A percentile compares a stretch with the other conserved stretches of the same genome.
These are phyloP conservation scores for Epinotia nisella DNA, from an alignment of 2,888 invertebrate species.

Conservation along the genomic window DNA sequence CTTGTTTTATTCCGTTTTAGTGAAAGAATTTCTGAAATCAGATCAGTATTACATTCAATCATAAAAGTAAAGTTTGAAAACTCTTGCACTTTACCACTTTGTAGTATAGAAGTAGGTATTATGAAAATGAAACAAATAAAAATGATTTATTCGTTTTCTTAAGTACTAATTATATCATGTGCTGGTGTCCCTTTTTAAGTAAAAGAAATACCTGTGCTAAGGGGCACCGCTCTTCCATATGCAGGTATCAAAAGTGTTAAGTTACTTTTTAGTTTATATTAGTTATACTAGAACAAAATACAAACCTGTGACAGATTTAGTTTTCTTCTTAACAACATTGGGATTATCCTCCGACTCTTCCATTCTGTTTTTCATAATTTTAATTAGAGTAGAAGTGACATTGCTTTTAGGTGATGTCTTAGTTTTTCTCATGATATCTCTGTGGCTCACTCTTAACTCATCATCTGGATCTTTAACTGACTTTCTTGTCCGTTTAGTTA, in stretches of 20 bases:
- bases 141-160: too few species aligned
- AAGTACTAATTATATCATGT: too few species aligned
- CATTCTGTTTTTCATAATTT: conserved; percentile 80
- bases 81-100: neutral
- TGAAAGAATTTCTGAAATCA: neutral
- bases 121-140: too few species aligned
- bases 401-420: conserved; percentile 64
- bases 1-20: too few species aligned
- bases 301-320: conserved; percentile 68
- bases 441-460: conserved; percentile 71
- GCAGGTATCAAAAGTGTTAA: too few species aligned
- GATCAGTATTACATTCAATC: neutral
- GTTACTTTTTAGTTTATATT: too few species aligned
- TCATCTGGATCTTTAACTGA: conserved; percentile 57
- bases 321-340: conserved; percentile 61
- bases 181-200: too few species aligned
- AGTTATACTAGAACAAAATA: neutral
- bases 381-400: conserved; percentile 80
- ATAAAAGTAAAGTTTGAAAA: neutral
- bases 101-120: too few species aligned
- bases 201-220: too few species aligned
- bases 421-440: conserved; percentile 62
- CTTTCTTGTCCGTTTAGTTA: conserved; percentile 52
- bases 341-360: conserved; percentile 68
- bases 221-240: too few species aligned